Evolutionary conservation across 1,140 invertebrate species (phyloP).

Genomic region (Drosophila gunungcola): DNA sequence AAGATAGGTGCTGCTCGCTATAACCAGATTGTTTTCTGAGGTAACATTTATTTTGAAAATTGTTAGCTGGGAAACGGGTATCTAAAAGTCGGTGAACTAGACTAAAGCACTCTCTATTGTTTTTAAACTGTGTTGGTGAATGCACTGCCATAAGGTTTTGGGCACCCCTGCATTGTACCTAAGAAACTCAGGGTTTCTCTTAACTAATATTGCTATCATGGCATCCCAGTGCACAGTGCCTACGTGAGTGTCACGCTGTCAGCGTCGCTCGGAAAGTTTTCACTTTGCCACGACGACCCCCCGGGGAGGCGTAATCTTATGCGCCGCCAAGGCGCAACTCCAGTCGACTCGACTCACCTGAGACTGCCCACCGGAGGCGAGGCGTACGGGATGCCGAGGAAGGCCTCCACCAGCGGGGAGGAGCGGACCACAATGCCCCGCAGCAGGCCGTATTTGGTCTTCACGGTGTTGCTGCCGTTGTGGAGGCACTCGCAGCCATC

Average conservation of each 20-base stretch:
- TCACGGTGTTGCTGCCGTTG: conserved; percentile 89
- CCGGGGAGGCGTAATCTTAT: conserved; percentile 36
- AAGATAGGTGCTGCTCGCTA: too few species aligned
- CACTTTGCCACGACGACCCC: conserved; percentile 10
- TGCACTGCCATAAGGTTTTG: too few species aligned
- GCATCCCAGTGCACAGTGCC: too few species aligned
- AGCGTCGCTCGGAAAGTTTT: conserved; percentile 5
- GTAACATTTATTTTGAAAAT: too few species aligned
- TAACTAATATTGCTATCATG: not conserved
- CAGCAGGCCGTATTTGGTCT: conserved; percentile 94
- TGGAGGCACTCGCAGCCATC: conserved; percentile 75
- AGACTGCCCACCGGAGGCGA: conserved; percentile 86
- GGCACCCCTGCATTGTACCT: too few species aligned
- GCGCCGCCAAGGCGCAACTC: conserved; percentile 23
- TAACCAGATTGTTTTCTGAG: too few species aligned
- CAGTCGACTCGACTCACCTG: conserved; percentile 70
- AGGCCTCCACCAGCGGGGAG: conserved; percentile 94
- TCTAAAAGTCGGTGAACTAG: too few species aligned
- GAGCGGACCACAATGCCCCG: conserved; percentile 92
- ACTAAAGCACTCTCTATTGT: too few species aligned
- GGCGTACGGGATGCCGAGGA: conserved; percentile 97
- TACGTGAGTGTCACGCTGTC: conserved; percentile 25
- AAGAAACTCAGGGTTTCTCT: not conserved
- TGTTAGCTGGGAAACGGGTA: too few species aligned
- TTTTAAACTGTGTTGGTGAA: too few species aligned